Conservation (phyloP, 2,113 vertebrate genomes). For the Cebus imitator region DNA sequence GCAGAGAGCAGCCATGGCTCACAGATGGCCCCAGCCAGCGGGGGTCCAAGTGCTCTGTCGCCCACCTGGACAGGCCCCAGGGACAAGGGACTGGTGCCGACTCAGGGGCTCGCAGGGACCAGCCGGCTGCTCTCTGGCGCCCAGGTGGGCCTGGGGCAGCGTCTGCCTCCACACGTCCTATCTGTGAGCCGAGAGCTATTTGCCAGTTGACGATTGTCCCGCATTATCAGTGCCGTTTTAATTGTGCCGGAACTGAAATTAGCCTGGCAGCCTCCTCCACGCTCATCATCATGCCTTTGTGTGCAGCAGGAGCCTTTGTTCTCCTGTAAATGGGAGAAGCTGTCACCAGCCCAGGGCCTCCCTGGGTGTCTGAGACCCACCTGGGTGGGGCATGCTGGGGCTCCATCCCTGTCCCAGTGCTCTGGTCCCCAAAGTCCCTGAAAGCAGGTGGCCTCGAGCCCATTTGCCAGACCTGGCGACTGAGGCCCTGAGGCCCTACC, state of each 20-base stretch:
- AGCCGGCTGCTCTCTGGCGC: conserved; percentile 65
- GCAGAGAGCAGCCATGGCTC: neutral
- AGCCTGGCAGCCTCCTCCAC: conserved; percentile 92
- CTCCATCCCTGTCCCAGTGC: neutral
- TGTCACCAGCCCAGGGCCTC: conserved; percentile 80
- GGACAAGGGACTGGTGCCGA: accelerated
- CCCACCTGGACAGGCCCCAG: neutral
- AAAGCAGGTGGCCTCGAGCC: neutral
- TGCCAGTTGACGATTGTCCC: conserved; percentile 90
- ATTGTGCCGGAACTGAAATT: conserved; percentile 99
- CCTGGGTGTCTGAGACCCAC: neutral
- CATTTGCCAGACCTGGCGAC: neutral
- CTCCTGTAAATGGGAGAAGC: conserved; percentile 91
- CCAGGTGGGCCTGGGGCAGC: conserved; percentile 86
- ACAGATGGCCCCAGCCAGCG: accelerated
- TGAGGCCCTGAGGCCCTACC: accelerated
- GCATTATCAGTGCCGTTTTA: conserved; percentile 94
- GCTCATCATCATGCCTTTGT: conserved; percentile 94
- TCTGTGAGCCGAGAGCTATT: conserved; percentile 93
- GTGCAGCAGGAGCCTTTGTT: conserved; percentile 93
- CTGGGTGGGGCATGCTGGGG: neutral
- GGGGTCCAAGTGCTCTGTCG: neutral
- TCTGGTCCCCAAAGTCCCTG: neutral
- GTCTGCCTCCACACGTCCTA: conserved; percentile 94
- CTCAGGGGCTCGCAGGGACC: conserved; percentile 54